Evolutionary conservation across 1,140 invertebrate species (phyloP).

Genomic region (Drosophila kikkawai): DNA sequence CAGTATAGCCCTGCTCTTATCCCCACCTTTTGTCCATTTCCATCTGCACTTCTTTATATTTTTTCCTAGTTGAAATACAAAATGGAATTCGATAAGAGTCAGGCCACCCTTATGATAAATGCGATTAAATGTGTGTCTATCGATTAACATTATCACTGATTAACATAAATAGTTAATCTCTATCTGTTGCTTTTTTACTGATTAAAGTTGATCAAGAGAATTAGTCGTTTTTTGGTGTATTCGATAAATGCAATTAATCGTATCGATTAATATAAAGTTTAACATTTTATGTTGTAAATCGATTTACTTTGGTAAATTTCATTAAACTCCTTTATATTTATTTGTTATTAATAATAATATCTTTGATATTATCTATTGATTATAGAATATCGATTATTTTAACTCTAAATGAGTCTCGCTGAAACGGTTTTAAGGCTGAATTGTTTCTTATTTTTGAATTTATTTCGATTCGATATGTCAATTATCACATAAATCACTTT

Average conservation of each 20-base stretch:
- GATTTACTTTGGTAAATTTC: too few relatives aligned
- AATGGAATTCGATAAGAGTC: not conserved
- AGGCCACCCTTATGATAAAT: not conserved
- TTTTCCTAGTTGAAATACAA: not conserved
- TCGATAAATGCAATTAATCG: not conserved
- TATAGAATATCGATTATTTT: too few relatives aligned
- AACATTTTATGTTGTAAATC: too few relatives aligned
- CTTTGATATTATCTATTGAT: too few relatives aligned
- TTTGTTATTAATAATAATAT: not conserved
- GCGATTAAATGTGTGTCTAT: not conserved
- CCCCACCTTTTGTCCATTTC: conserved; percentile 5
- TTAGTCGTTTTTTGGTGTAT: not conserved
- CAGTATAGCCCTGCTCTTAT: not conserved
- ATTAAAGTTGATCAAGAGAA: not conserved
- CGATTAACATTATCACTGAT: not conserved
- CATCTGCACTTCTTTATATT: conserved; percentile 1
- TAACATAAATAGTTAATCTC: not conserved
- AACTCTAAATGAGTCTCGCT: too few relatives aligned
- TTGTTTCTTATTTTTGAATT: too few relatives aligned
- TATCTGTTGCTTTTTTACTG: not conserved
- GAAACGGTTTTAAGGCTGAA: too few relatives aligned
- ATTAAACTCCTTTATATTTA: too few relatives aligned
- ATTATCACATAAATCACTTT: not conserved
- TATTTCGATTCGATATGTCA: not conserved
- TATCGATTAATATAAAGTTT: too few relatives aligned